A percentile compares a stretch with the other conserved stretches of the same genome.
phyloP scores from a whole-genome alignment of 1,140 invertebrate species.

The Nasonia vitripennis region DNA sequence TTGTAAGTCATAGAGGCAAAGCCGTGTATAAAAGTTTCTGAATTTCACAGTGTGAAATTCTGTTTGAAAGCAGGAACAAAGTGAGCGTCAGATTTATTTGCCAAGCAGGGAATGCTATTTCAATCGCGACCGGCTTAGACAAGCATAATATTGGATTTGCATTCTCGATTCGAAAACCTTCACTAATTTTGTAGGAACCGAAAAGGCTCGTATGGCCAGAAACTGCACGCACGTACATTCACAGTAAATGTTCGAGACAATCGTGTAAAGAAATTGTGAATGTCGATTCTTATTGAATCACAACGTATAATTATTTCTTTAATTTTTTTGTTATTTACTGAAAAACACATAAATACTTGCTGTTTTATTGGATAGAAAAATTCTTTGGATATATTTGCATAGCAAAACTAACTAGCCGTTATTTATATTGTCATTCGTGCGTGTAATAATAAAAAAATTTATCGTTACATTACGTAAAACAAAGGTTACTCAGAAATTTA shows the following conservation, averaged over 20 bases:
- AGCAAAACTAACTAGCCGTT: neutral
- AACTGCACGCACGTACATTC: neutral
- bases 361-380: too few relatives aligned
- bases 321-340: too few relatives aligned
- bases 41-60: neutral
- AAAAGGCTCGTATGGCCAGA: neutral
- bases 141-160: constrained; percentile 3
- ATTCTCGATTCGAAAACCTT: neutral
- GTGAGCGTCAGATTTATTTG: neutral
- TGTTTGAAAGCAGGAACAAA: neutral
- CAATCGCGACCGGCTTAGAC: neutral
- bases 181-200: neutral
- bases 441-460: neutral
- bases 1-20: too few relatives aligned
- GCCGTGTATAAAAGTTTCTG: neutral
- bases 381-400: too few relatives aligned
- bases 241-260: too few relatives aligned
- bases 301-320: too few relatives aligned
- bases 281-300: too few relatives aligned
- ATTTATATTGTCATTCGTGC: neutral
- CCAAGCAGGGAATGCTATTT: neutral
- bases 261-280: too few relatives aligned
- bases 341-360: too few relatives aligned
- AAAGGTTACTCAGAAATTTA: neutral
- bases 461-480: neutral